phyloP scores from a whole-genome alignment of 2,113 vertebrate species.

The Oreochromis tanganicae region DNA sequence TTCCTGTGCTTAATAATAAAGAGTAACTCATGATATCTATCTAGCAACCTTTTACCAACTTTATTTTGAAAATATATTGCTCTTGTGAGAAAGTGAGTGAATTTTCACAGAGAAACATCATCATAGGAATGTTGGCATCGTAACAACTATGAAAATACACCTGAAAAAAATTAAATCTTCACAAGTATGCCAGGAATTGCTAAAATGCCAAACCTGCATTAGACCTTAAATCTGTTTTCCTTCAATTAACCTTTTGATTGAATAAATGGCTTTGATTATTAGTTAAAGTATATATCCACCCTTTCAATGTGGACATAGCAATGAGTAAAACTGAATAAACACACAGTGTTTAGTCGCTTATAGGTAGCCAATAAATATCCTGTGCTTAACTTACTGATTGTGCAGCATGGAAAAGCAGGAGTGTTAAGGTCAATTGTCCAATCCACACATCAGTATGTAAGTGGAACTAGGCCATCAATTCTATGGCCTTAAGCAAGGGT shows the following conservation, averaged over 20 bases:
- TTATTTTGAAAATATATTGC: not conserved
- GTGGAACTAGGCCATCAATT: not conserved
- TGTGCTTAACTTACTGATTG: not conserved
- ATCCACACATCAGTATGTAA: not conserved
- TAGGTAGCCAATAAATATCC: not conserved
- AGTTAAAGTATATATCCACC: not conserved
- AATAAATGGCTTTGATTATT: not conserved
- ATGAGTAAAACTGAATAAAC: not conserved
- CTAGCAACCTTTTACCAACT: not conserved
- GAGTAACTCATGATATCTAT: not conserved
- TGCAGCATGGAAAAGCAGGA: not conserved
- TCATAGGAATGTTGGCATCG: not conserved
- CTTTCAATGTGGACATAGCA: not conserved
- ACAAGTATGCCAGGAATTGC: not conserved
- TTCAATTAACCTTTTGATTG: not conserved
- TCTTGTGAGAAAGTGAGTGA: not conserved
- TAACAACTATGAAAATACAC: not conserved
- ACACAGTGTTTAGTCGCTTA: not conserved
- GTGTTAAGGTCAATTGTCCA: not conserved
- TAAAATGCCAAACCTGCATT: not conserved
- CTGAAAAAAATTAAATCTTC: not conserved
- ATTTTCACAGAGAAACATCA: not conserved
- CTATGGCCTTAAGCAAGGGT: not conserved
- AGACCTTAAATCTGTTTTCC: not conserved
- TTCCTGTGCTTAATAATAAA: constrained; percentile 20